Evolutionary conservation across 2,888 invertebrate genomes (phyloP).

Genomic region (Clunio marinus): DNA sequence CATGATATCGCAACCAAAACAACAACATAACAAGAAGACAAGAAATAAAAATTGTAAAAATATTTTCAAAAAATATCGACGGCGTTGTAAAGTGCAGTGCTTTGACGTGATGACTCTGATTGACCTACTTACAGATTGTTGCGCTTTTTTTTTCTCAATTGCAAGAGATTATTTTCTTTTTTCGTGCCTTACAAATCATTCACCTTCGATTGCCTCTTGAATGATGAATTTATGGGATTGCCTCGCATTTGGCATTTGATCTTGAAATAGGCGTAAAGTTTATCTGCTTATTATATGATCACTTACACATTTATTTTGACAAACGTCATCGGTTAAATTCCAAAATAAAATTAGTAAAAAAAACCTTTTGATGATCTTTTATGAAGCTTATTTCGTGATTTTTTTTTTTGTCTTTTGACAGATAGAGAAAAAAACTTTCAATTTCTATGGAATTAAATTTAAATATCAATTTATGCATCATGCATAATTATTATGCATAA

Average conservation of each 20-base stretch:
- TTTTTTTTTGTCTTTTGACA: too few relatives aligned
- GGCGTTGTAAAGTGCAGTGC: slow-evolving; percentile 20
- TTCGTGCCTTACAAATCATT: too few relatives aligned
- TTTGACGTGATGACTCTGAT: slow-evolving; percentile 35
- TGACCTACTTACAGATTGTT: slow-evolving; percentile 25
- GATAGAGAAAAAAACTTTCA: slow-evolving; percentile 22
- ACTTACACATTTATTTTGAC: background rate
- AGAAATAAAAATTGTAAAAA: too few relatives aligned
- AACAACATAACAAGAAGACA: too few relatives aligned
- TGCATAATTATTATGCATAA: slow-evolving; percentile 9
- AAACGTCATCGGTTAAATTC: slow-evolving; percentile 21
- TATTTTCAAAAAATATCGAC: background rate
- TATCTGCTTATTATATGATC: background rate
- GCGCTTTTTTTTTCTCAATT: slow-evolving; percentile 10
- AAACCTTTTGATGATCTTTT: background rate
- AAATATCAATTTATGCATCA: slow-evolving; percentile 15
- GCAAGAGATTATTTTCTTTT: background rate
- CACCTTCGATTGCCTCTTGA: background rate
- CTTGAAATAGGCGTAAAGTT: slow-evolving; percentile 34
- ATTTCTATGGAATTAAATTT: slow-evolving; percentile 22
- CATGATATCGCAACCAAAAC: too few relatives aligned
- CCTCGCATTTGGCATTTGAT: slow-evolving; percentile 36
- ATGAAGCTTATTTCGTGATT: slow-evolving; percentile 22
- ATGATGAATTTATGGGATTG: slow-evolving; percentile 23
- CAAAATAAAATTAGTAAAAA: background rate